Evolutionary conservation across 2,888 invertebrate genomes (phyloP).

Genomic region (Pristionchus fissidentatus): DNA sequence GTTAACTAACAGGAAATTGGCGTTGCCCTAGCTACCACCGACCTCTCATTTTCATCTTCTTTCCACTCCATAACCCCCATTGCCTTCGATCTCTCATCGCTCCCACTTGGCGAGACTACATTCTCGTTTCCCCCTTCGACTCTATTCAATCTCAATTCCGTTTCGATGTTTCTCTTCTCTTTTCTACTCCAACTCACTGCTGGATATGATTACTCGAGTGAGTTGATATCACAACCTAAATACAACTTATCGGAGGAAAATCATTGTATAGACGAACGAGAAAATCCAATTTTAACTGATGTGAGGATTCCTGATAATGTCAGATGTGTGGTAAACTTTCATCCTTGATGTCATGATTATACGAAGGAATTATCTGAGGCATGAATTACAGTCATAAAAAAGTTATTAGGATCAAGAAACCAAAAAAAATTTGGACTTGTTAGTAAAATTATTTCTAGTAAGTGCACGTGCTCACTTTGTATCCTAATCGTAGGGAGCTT

Average conservation of each 20-base stretch:
- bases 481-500: too few relatives aligned
- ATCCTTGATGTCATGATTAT: too few relatives aligned
- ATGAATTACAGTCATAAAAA: too few relatives aligned
- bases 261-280: neutral
- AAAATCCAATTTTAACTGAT: too few relatives aligned
- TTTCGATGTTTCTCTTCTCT: neutral
- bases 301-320: too few relatives aligned
- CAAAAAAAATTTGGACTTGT: too few relatives aligned
- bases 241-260: neutral
- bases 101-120: constrained; percentile 28
- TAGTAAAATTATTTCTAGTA: too few relatives aligned
- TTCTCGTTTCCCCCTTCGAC: constrained; percentile 5
- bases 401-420: too few relatives aligned
- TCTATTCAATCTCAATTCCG: constrained; percentile 4
- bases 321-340: neutral
- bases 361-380: too few relatives aligned
- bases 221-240: neutral
- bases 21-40: constrained; percentile 18
- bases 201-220: constrained; percentile 30
- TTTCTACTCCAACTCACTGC: neutral
- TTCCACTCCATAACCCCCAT: neutral
- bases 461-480: too few relatives aligned
- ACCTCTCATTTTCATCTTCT: neutral
- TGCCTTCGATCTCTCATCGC: neutral
- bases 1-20: too few relatives aligned